Percentiles rank a stretch among this genome's conserved stretches.
phyloP scores from a whole-genome alignment of 2,888 invertebrate genomes.

The Amblyjoppa fuscipennis region DNA sequence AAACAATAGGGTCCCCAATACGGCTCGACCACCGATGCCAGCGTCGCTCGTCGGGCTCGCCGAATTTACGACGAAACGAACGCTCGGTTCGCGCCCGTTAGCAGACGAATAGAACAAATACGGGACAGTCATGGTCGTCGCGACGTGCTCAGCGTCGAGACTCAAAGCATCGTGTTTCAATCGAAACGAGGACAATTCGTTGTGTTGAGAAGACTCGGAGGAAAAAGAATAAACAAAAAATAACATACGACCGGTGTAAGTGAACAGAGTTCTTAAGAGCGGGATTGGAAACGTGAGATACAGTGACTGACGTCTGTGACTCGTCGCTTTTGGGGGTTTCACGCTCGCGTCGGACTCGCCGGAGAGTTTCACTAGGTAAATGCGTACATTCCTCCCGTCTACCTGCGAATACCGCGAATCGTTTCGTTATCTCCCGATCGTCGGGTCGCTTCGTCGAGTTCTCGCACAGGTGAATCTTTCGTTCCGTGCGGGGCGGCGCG shows the following conservation, averaged over 20 bases:
- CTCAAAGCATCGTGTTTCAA: conserved; percentile 28
- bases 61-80: conserved; percentile 9
- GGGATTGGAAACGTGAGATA: not conserved
- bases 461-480: not conserved
- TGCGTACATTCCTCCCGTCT: conserved; percentile 1
- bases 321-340: conserved; percentile 22
- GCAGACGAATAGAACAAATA: conserved; percentile 28
- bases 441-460: not conserved
- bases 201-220: not conserved
- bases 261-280: not conserved
- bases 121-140: conserved; percentile 56
- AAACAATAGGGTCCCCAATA: not conserved
- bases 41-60: not conserved
- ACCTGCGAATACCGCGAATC: not conserved
- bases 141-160: conserved; percentile 43
- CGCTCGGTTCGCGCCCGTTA: not conserved
- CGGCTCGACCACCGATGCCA: not conserved
- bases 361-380: conserved; percentile 57
- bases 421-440: not conserved
- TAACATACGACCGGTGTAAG: not conserved
- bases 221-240: not conserved
- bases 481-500: no score
- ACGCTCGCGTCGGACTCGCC: conserved; percentile 10
- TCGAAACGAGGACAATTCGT: conserved; percentile 33
- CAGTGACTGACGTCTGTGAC: conserved; percentile 42